Evolutionary conservation across 2,888 invertebrate species (phyloP), one percentile per base, ranked within the genome.

Genomic region (Harpalus rubripes): DNA sequence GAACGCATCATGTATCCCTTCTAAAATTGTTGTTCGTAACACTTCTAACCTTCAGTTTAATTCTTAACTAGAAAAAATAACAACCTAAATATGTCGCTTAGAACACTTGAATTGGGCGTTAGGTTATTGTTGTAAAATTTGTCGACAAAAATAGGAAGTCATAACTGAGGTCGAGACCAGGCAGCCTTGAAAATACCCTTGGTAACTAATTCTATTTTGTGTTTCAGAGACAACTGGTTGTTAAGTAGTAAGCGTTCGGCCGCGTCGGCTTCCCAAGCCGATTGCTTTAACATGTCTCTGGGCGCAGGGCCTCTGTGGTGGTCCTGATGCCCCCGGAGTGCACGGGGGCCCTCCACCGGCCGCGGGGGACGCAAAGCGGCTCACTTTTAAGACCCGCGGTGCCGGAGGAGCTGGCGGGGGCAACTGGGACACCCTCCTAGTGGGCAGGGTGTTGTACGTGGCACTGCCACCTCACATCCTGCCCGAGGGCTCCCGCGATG

Each of bases 241-340:
- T 87, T 90, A 87, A 93, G 92, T 87, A 93, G 93, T 92, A 94
- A 94, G 91, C 94, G 94, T 87, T 94, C 95, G 90, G 94, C 94
- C 90, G 91, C 94, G 91, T 94, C 94, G 92, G 94, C 93, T 90
- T 94, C 94, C 91, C 94, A 94, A 92, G 94, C 94, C 93, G 94
- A 95, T 91, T 95, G 94, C 90, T 95, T 94, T 92, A 95, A 94
- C 94, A 94, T 95, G 94, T 95, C 97, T 96, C 96, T 98, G 96
- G 98, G 98, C 92, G 96, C 97, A 94, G 98, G 98, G 98, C 98
- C 98, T 98, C 98, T 96, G 98, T 98, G 97, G 97, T 98, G 98
- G 96, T 98, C 98, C 98, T 99, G 98, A 98, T 98, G 98, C 95
- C 95, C 98, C 98, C 96, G 96, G 95, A 94, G 95, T 95, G 94